Conservation (phyloP, 1,140 invertebrate genomes). For the Dendrolimus kikuchii region DNA sequence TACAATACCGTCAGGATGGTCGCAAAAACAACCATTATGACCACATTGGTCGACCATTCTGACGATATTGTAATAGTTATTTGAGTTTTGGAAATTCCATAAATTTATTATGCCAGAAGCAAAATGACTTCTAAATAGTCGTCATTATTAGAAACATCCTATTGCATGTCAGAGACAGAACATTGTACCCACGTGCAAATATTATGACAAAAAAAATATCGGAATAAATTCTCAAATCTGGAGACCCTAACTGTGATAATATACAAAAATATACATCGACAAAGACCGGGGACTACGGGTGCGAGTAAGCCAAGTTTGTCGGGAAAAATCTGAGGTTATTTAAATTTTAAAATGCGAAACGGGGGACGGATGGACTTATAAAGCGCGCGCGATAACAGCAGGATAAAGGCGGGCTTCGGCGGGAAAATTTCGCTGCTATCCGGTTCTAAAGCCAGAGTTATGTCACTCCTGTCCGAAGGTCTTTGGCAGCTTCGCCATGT, state of each 20-base stretch:
- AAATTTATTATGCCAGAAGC: no score
- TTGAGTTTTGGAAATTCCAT: no score
- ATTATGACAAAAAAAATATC: no score
- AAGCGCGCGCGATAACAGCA: conserved; percentile 31
- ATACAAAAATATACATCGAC: conserved; percentile 26
- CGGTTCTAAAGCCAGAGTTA: conserved; percentile 22
- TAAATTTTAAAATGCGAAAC: conserved; percentile 41
- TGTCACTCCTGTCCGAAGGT: conserved; percentile 16
- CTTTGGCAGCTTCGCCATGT: conserved; percentile 13
- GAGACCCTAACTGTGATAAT: conserved; percentile 12
- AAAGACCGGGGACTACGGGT: conserved; percentile 17
- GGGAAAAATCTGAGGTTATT: conserved; percentile 34
- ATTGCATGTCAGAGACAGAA: conserved; percentile 5
- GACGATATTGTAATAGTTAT: no score
- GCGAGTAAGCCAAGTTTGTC: conserved; percentile 16
- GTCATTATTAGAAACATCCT: neutral
- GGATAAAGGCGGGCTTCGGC: conserved; percentile 27
- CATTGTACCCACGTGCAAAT: neutral
- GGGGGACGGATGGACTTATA: conserved; percentile 14
- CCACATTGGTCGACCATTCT: no score
- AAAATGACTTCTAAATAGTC: no score
- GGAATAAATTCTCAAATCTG: no score
- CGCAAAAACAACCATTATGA: no score
- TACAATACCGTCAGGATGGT: no score
- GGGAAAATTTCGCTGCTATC: conserved; percentile 25